Evolutionary conservation across 2,797 vertebrate species (phyloP), one percentile per base, ranked within the genome.

Genomic region (Sebastes umbrosus): DNA sequence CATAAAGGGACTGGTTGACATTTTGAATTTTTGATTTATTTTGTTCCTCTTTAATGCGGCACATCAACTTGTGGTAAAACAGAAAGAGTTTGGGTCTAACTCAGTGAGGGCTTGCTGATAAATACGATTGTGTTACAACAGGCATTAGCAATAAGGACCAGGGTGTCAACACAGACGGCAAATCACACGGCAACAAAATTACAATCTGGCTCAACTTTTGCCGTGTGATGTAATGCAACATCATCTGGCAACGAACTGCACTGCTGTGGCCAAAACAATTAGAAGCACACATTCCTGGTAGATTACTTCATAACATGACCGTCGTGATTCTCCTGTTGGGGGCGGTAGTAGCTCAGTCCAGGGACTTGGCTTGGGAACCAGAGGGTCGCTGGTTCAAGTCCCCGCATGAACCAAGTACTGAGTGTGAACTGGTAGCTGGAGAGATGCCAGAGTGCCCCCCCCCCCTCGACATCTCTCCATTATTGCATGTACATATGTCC

Each of bases 1-100:
- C 69, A 81, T 36, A 55, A 70, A 80, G 76, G 59, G 78, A 85
- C 74, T 36, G 59, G 73, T 80, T 90, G 88, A 88, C 89, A 92
- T 92, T 90, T 89, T 32, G 8, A 36, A 80, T 74, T 73, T 83
- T 34, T 77, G 60, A 72, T 73, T 43, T 79, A 20, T 46, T 72
- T 62, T 25, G 46, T 67, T 36, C 8, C 8, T 6, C 20, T 65
- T 79, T 59, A 80, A 18, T 54, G 14, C 18, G 59, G 36, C 60
- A n/a, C 54, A 63, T 69, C 12, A 70, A 78, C 67, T 32, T 55
- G 7, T 18, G 50, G 6, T 16, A 7, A 46, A 32, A 64, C 43
- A 50, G 3, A 62, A 34, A 29, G 39, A 9, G 10, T 34, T 43
- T n/a, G 20, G 18, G 29, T 62, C 20, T 1, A 68, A 29, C 16